phyloP scores from a whole-genome alignment of 2,797 vertebrate species.

The Coregonus ussuriensis region DNA sequence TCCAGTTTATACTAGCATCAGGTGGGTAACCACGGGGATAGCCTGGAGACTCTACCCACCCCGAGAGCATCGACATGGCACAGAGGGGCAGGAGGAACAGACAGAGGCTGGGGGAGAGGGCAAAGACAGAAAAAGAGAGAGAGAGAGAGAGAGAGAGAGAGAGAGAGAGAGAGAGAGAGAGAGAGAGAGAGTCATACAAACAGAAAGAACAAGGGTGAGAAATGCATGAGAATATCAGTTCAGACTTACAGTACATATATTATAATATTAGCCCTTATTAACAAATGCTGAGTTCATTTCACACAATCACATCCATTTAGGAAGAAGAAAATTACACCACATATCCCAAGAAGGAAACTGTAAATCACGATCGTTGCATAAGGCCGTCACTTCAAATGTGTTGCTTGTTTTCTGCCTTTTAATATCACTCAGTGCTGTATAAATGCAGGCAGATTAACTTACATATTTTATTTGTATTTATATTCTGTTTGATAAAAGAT shows the following conservation, averaged over 20 bases:
- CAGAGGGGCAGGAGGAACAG: conserved; percentile 52
- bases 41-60: conserved; percentile 83
- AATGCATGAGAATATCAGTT: too few species aligned
- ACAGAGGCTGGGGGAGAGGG: conserved; percentile 52
- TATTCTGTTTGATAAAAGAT: neutral
- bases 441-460: neutral
- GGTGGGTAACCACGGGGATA: conserved; percentile 85
- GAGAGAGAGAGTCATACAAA: too few species aligned
- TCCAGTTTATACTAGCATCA: conserved; percentile 77
- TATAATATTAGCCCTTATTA: too few species aligned
- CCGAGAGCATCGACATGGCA: conserved; percentile 48
- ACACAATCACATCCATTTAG: neutral
- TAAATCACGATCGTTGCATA: conserved; percentile 14
- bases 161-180: too few species aligned
- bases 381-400: neutral
- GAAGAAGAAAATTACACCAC: neutral
- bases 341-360: conserved; percentile 9
- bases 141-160: too few species aligned
- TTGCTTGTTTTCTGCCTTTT: too few species aligned
- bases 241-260: too few species aligned
- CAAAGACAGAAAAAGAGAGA: neutral
- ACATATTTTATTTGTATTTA: neutral
- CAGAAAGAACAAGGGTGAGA: too few species aligned
- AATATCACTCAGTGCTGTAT: neutral
- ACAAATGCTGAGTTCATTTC: too few species aligned